Evolutionary conservation across 2,888 invertebrate species (phyloP).

Genomic region (Pristionchus entomophagus): DNA sequence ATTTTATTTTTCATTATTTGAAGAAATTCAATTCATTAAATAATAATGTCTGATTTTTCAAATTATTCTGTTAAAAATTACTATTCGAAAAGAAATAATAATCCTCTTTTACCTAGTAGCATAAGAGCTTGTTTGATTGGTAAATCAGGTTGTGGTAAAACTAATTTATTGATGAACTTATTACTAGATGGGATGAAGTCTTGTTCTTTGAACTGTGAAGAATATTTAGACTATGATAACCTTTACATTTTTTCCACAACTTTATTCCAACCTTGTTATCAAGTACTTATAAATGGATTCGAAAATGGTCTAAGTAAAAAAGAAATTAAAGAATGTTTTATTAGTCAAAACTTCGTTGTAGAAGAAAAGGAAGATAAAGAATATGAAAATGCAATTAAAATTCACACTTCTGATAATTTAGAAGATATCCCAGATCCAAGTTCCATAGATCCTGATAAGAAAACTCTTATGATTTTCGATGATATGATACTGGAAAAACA

Average conservation of each 20-base stretch:
- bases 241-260: conserved; percentile 55
- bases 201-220: no score
- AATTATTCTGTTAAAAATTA: no score
- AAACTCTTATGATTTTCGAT: conserved; percentile 53
- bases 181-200: no score
- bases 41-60: no score
- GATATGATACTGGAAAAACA: conserved; percentile 27
- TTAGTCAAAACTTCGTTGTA: neutral
- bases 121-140: conserved; percentile 67
- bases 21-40: no score
- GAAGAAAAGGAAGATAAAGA: conserved; percentile 49
- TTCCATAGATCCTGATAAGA: conserved; percentile 57
- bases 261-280: conserved; percentile 61
- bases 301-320: conserved; percentile 58
- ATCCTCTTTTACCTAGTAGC: conserved; percentile 51
- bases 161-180: conserved; percentile 61
- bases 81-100: conserved; percentile 53
- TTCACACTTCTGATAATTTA: no score
- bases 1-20: neutral
- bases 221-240: conserved; percentile 63
- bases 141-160: conserved; percentile 63
- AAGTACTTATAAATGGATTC: conserved; percentile 58
- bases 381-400: no score
- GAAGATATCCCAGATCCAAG: conserved; percentile 61
- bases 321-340: conserved; percentile 54